Evolutionary conservation across 1,140 invertebrate species (phyloP).

Genomic region (Uloborus diversus): DNA sequence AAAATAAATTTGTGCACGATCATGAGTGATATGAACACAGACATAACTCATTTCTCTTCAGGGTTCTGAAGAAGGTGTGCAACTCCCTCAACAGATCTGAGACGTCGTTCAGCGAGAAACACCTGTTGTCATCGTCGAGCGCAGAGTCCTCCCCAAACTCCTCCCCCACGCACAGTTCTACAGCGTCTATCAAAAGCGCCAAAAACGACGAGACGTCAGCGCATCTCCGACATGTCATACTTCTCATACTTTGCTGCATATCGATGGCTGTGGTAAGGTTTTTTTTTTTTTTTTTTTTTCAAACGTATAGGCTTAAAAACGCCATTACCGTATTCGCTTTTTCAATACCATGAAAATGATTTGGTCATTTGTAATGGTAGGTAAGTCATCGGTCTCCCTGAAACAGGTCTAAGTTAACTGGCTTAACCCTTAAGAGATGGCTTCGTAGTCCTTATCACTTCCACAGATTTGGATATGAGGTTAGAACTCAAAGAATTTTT

Average conservation of each 20-base stretch:
- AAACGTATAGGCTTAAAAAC: no score
- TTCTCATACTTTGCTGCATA: slow-evolving; percentile 42
- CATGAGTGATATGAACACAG: no score
- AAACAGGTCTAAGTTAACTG: no score
- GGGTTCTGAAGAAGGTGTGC: not conserved
- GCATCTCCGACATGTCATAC: slow-evolving; percentile 35
- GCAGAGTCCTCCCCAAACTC: slow-evolving; percentile 10
- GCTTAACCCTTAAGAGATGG: no score
- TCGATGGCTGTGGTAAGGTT: slow-evolving; percentile 53
- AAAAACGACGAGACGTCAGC: not conserved
- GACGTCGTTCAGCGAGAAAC: slow-evolving; percentile 37
- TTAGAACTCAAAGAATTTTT: no score
- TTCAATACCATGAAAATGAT: no score
- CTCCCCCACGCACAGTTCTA: not conserved
- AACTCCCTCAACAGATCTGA: slow-evolving; percentile 13
- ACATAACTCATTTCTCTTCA: slow-evolving; percentile 5
- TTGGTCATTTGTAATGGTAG: no score
- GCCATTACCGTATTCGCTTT: not conserved
- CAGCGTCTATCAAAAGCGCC: not conserved
- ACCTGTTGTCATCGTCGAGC: slow-evolving; percentile 18
- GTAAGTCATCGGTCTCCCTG: no score
- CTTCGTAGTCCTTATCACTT: no score
- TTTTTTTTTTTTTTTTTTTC: no score
- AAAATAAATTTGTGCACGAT: no score
- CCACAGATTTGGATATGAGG: no score